Base-by-base conservation (phyloP, 2,797 vertebrate species). In the Cossypha dichroa region DNA sequence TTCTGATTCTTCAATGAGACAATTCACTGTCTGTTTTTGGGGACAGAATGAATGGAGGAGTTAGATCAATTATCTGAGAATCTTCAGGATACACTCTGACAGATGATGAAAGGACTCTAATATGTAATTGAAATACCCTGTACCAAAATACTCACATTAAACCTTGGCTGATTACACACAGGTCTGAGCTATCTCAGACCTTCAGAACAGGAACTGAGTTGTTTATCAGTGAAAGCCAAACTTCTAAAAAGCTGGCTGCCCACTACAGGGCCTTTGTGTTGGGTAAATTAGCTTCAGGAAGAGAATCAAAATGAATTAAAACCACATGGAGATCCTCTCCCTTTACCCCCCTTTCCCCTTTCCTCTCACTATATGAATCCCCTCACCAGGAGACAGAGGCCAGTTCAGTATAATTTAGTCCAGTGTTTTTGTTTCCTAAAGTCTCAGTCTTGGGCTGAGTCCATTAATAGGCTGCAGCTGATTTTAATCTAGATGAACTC, bases 351-450 rank as follows among this genome's bases (percentile, higher is more conserved):
- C 93, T 93, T 78, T 16, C 75, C 79, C 79, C 85, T 94, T 85
- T 73, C 92, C 95, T 94, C 81, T 95, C 0, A 26, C 79, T 96
- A 84, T 78, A 93, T 84, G 95, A 94, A 95, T 95, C 93, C 95
- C 94, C 93, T 96, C 90, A 97, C 95, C 94, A 97, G 95, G 94
- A 98, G 96, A 98, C 95, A 97, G 96, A 95, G 97, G 96, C 97
- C 87, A 93, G 97, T 96, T 97, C 95, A 90, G 94, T 97, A 95
- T 98, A 98, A 98, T 98, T 97, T 95, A 96, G 96, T 94, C 95
- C 97, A 97, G 93, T 98, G 96, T 98, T 98, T 98, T 97, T 97
- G 93, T 98, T 98, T 98, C 97, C 97, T 98, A 94, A 97, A 98
- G 92, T 97, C 97, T 79, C 92, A 95, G 91, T 97, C 93, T 97